Evolutionary conservation across 2,797 vertebrate species (phyloP), one percentile per base, ranked within the genome.

Genomic region (Melopsittacus undulatus): DNA sequence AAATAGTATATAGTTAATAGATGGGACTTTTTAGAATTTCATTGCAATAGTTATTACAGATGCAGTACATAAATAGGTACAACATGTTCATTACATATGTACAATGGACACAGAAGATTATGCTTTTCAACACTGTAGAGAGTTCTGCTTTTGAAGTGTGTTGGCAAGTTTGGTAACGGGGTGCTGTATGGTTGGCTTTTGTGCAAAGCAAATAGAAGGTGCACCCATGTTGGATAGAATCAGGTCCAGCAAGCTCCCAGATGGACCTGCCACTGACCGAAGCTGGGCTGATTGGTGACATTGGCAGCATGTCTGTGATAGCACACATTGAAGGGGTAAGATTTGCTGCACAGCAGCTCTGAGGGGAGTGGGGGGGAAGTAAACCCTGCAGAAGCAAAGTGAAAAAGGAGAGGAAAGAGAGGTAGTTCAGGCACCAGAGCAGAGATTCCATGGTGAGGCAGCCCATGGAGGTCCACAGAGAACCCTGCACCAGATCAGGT

Each of bases 91-190:
- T 51, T 36, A 22, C 68, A 64, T 46, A 13, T 27, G n/a, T 70
- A 32, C 10, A 34, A 0, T 5, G 5, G 12, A 17, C 36, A n/a
- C 19, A 26, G 67, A 9, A 27, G 3, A 1, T 27, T 3, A 0
- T 36, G 43, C 6, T 62, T 89, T 81, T 75, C 52, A 34, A 34
- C 40, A 12, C 27, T 68, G 10, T 22, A 38, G 36, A 30, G 10
- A 17, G 10, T 29, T 61, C 18, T 63, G 43, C 18, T 63, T 67
- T 56, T 61, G 32, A 52, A 68, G 16, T n/a, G 7, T 36, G 6
- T n/a, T 63, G n/a, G 5, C 24, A 46, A 61, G 82, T 80, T 89
- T 52, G 22, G 36, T 27, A 54, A 19, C 19, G 1, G 18, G 13
- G 5, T 12, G 1, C 43, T 68, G 21, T 4, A 11, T 11, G 5